These are phyloP conservation scores for Papilio aristodemus DNA, from an alignment of 1,140 invertebrate species.

Conservation along the genomic window DNA sequence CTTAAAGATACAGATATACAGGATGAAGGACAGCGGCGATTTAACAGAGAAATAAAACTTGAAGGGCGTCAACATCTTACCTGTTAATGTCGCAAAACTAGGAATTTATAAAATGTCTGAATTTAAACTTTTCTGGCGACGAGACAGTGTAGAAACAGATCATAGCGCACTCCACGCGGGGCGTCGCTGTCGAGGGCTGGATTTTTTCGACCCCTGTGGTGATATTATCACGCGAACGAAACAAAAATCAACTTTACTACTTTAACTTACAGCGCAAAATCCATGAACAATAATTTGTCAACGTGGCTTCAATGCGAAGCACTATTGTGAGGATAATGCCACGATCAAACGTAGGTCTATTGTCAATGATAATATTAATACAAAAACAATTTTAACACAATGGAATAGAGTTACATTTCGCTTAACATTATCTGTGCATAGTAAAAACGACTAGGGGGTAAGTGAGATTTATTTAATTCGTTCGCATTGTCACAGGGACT, in stretches of 20 bases:
- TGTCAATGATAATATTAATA: constrained; percentile 46
- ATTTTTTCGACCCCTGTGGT: constrained; percentile 75
- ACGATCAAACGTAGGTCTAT: constrained; percentile 73
- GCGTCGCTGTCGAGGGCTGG: constrained; percentile 72
- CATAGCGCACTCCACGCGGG: constrained; percentile 75
- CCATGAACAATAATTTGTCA: constrained; percentile 50
- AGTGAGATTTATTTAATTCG: constrained; percentile 77
- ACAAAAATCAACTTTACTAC: constrained; percentile 52
- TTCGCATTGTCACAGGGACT: constrained; percentile 70
- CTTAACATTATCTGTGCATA: constrained; percentile 39
- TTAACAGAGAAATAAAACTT: background rate
- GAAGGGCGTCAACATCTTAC: background rate
- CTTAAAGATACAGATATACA: too few species aligned
- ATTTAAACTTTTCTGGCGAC: constrained; percentile 44
- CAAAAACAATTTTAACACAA: constrained; percentile 42
- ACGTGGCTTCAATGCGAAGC: constrained; percentile 72
- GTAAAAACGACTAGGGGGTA: constrained; percentile 67
- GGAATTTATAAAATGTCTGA: constrained; percentile 15
- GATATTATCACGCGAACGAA: constrained; percentile 55
- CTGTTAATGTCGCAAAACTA: background rate
- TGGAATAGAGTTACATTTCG: constrained; percentile 40
- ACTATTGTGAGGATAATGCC: constrained; percentile 77
- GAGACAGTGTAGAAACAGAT: constrained; percentile 68
- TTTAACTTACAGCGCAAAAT: constrained; percentile 49
- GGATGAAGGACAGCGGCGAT: too few species aligned